Evolutionary conservation across 1,140 invertebrate species (phyloP).

Genomic region (Pseudomyrmex gracilis): DNA sequence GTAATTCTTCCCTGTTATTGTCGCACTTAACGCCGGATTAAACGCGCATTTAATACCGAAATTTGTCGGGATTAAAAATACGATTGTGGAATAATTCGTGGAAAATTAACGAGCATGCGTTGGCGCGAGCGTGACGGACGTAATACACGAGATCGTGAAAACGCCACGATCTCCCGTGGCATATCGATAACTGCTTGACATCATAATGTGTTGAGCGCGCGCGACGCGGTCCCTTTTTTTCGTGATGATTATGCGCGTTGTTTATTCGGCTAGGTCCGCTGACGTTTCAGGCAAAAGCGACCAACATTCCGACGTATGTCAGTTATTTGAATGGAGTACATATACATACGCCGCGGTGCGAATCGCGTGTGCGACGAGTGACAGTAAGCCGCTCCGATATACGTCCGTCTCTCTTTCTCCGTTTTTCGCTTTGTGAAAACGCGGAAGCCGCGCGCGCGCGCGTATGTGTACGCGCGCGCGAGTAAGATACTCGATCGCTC

Average conservation of each 20-base stretch:
- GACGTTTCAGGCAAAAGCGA: slow-evolving; percentile 49
- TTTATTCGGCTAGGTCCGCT: slow-evolving; percentile 41
- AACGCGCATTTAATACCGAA: too few relatives aligned
- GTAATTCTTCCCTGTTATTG: neutral
- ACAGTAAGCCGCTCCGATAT: slow-evolving; percentile 38
- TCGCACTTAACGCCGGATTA: too few relatives aligned
- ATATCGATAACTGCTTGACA: slow-evolving; percentile 44
- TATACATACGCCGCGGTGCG: neutral
- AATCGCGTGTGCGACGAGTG: slow-evolving; percentile 43
- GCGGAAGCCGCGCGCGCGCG: slow-evolving; percentile 6
- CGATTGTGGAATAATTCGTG: neutral
- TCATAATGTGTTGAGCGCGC: slow-evolving; percentile 25
- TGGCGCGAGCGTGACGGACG: neutral
- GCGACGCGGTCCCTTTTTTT: slow-evolving; percentile 31
- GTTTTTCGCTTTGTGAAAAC: slow-evolving; percentile 50
- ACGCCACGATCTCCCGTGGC: neutral
- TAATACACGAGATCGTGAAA: slow-evolving; percentile 18
- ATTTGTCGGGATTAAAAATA: too few relatives aligned
- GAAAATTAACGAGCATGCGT: neutral
- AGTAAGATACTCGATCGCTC: slow-evolving; percentile 42
- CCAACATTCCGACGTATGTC: slow-evolving; percentile 53
- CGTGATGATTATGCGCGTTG: slow-evolving; percentile 33
- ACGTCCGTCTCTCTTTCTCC: slow-evolving; percentile 3
- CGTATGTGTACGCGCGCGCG: slow-evolving; percentile 1
- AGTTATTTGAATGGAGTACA: slow-evolving; percentile 51